phyloP scores from a whole-genome alignment of 37 sponge, comb jelly and placozoan genomes.

The Dysidea cf. avara region DNA sequence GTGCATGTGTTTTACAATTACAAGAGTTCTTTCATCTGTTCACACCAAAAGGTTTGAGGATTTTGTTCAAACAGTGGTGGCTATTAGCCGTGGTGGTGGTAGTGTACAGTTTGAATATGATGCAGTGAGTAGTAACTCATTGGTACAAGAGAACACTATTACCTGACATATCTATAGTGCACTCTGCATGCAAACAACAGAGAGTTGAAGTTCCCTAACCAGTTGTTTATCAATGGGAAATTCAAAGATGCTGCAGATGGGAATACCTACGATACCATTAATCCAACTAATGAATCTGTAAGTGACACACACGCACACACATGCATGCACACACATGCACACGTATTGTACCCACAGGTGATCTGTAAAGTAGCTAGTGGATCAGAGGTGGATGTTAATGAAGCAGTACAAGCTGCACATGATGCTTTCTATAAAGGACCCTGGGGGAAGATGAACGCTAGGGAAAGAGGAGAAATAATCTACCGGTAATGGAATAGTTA shows the following conservation, averaged over 20 bases:
- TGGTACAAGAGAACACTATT: too few species aligned
- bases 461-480: conserved; percentile 85
- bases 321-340: background rate
- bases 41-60: conserved; percentile 39
- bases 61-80: conserved; percentile 61
- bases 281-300: conserved; percentile 77
- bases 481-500: conserved; percentile 43
- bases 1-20: background rate
- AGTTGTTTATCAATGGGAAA: conserved; percentile 88
- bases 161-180: conserved; percentile 16
- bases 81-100: conserved; percentile 72
- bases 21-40: background rate
- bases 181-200: conserved; percentile 67
- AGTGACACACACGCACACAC: background rate
- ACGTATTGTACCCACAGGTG: conserved; percentile 12
- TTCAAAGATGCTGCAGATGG: conserved; percentile 74
- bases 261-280: conserved; percentile 67
- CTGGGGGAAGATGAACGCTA: conserved; percentile 94
- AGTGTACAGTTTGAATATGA: conserved; percentile 56
- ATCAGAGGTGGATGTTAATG: conserved; percentile 71
- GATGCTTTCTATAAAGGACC: conserved; percentile 80
- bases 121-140: conserved; percentile 40
- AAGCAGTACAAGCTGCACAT: conserved; percentile 82
- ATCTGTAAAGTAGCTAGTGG: conserved; percentile 69
- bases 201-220: conserved; percentile 75